A percentile compares a stretch with the other conserved stretches of the same genome.
Conservation (phyloP, 2,888 invertebrate species). For the Litoditis marina region DNA sequence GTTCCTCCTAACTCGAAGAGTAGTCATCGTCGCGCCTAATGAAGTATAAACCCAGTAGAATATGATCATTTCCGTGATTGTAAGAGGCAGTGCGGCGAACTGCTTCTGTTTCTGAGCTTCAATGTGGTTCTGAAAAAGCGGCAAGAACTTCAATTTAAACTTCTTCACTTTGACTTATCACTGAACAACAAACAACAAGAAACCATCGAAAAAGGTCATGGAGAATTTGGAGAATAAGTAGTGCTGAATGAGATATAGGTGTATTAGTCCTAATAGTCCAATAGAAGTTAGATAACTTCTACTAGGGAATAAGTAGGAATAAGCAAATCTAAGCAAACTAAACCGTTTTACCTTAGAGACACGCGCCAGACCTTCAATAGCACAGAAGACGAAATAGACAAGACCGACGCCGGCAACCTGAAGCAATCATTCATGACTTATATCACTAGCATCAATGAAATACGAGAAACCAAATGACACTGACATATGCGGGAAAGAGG, state of each 20-base stretch:
- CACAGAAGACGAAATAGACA: conserved; percentile 79
- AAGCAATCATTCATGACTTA: no score
- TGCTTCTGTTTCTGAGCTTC: conserved; percentile 71
- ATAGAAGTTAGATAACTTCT: no score
- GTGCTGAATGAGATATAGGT: no score
- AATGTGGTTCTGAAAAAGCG: conserved; percentile 40
- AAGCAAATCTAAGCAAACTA: no score
- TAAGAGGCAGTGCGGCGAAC: conserved; percentile 80
- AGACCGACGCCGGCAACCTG: conserved; percentile 77
- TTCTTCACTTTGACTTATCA: no score
- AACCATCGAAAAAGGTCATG: no score
- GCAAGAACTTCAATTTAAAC: background rate
- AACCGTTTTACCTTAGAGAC: no score
- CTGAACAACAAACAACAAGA: no score
- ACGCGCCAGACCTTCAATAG: conserved; percentile 81
- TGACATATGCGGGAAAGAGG: background rate
- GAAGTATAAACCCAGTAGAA: conserved; percentile 74
- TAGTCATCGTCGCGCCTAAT: conserved; percentile 83
- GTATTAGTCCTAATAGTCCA: no score
- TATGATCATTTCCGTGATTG: conserved; percentile 76
- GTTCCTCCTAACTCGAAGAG: conserved; percentile 81
- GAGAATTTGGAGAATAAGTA: no score
- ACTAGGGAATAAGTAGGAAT: no score
- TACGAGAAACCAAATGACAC: background rate
- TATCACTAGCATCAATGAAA: no score